Evolutionary conservation across 2,797 vertebrate genomes (phyloP).

Genomic region (Scolopax bukidnonensis): DNA sequence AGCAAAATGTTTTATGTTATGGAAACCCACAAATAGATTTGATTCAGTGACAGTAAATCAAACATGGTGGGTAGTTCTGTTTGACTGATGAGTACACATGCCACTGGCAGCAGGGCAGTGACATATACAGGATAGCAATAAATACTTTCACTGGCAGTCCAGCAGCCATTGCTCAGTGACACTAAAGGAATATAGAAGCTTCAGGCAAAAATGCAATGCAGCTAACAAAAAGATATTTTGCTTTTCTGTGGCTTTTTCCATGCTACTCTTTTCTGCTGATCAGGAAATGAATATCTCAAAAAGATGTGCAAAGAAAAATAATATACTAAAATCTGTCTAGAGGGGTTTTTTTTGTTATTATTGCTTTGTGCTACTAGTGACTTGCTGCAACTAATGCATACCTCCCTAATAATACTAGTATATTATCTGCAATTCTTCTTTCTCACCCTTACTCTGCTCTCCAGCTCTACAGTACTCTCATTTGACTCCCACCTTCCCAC

Average conservation of each 20-base stretch:
- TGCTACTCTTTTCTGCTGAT: background rate
- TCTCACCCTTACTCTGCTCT: background rate
- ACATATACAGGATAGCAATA: slow-evolving; percentile 74
- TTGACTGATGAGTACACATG: slow-evolving; percentile 80
- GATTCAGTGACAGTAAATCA: slow-evolving; percentile 77
- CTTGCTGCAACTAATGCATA: background rate
- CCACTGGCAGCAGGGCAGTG: slow-evolving; percentile 71
- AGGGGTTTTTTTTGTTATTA: background rate
- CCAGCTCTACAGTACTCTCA: background rate
- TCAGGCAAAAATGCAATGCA: slow-evolving; percentile 56
- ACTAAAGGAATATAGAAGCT: slow-evolving; percentile 65
- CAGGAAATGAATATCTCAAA: background rate
- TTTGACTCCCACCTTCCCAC: background rate
- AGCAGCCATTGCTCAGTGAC: slow-evolving; percentile 71
- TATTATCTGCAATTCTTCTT: background rate
- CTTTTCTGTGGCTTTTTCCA: background rate
- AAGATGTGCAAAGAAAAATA: background rate
- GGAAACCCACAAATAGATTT: slow-evolving; percentile 74
- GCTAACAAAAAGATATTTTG: background rate
- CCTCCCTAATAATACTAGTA: background rate
- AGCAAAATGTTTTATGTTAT: slow-evolving; percentile 79
- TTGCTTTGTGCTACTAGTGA: background rate
- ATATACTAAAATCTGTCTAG: background rate
- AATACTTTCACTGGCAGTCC: slow-evolving; percentile 68
- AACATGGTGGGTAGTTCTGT: slow-evolving; percentile 68